Base-by-base conservation (phyloP, 2,888 invertebrate species). In the Limnephilus lunatus region DNA sequence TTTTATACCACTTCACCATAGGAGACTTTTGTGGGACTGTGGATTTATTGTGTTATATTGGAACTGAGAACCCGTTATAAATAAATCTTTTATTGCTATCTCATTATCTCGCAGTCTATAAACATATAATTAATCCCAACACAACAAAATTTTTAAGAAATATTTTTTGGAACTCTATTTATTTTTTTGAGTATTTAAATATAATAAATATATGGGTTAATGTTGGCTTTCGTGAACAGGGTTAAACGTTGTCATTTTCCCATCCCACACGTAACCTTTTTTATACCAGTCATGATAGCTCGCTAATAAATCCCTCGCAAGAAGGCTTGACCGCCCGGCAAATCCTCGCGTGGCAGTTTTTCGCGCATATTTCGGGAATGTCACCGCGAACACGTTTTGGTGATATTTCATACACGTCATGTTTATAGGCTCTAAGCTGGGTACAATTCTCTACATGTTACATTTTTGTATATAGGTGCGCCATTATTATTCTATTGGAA, bases 161-260 rank as follows among this genome's bases (percentile, higher is more conserved):
- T 15, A 68, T 25, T 19, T 68, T 68, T 68, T 68, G 19, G 19
- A 25, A 5, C 25, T 19, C 19, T 7, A 19, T 5, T 7, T 19
- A 19, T 19, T 68, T 19, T 68, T 1, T 25, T 53, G 4, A 15
- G 5, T 14, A 19, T 53, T 19, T 3, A 15, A 19, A 15, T 68
- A 68, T 7, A 7, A 68, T 25, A 68, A 68, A 19, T 19, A 30
- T 81, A 31, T 25, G 32, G n/a, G 89, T 25, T 89, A 25, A 48
- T 53, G 90, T 82, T 32, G 53, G 53, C 11, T 31, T 87, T 87
- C 68, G 32, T 87, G 68, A 53, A 30, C 31, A 35, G 48, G 48
- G 44, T 87, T 87, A 87, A 31, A 87, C 87, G 53, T 87, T 87
- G 87, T 87, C 87, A 87, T 87, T 87, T 39, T 87, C 68, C 87